Evolutionary conservation across 2,888 invertebrate genomes (phyloP).

Genomic region (Microctonus brassicae): DNA sequence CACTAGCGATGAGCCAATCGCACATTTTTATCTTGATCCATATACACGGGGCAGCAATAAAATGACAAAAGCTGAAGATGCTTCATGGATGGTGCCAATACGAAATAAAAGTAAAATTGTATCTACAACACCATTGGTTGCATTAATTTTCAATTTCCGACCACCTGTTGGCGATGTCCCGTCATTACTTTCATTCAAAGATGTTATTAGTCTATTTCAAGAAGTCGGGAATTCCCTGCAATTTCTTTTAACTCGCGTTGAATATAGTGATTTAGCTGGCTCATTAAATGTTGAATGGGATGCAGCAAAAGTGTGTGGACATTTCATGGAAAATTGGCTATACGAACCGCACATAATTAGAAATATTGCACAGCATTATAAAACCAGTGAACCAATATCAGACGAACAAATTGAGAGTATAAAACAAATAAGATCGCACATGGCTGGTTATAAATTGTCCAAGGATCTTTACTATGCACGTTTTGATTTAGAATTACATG

Average conservation of each 20-base stretch:
- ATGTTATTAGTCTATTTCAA: constrained; percentile 82
- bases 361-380: constrained; percentile 80
- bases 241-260: constrained; percentile 85
- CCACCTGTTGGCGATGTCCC: constrained; percentile 76
- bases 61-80: constrained; percentile 73
- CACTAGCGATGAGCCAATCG: constrained; percentile 75
- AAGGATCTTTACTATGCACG: constrained; percentile 85
- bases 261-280: constrained; percentile 88
- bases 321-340: constrained; percentile 87
- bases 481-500: constrained; percentile 86
- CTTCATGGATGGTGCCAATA: constrained; percentile 85
- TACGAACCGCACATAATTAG: constrained; percentile 75
- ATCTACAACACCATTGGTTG: constrained; percentile 80
- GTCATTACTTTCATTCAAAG: constrained; percentile 81
- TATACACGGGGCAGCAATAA: constrained; percentile 80
- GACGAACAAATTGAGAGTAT: constrained; percentile 77
- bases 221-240: constrained; percentile 88
- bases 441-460: constrained; percentile 85
- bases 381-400: constrained; percentile 80
- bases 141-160: constrained; percentile 87
- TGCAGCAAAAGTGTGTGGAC: constrained; percentile 85
- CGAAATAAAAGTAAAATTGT: constrained; percentile 79
- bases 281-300: constrained; percentile 94
- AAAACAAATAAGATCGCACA: constrained; percentile 77
- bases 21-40: constrained; percentile 90